Percentiles rank a stretch among this genome's conserved stretches.
phyloP scores from a whole-genome alignment of 1,140 invertebrate species.

The Globodera ellingtonae region DNA sequence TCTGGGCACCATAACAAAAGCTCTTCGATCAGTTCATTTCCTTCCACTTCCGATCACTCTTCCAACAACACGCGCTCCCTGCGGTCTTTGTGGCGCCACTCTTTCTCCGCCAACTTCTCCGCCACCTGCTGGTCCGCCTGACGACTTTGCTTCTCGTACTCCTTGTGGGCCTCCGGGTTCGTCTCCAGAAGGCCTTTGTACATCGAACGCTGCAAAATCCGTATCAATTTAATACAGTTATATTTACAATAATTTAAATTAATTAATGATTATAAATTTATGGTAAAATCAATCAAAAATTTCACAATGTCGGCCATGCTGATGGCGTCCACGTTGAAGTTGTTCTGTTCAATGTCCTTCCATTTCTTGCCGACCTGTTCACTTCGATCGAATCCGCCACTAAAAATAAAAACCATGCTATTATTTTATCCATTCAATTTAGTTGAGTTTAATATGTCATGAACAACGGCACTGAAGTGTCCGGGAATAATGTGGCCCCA shows the following conservation, averaged over 20 bases:
- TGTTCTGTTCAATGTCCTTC: slow-evolving; percentile 27
- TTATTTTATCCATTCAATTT: not conserved
- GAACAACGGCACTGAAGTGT: too few species aligned
- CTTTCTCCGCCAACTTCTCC: slow-evolving; percentile 12
- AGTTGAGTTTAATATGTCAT: not conserved
- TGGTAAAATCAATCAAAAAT: not conserved
- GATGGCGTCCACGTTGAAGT: slow-evolving; percentile 38
- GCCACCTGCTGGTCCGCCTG: not conserved
- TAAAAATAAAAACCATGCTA: not conserved
- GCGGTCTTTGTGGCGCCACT: not conserved
- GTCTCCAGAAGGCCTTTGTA: not conserved
- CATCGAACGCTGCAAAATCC: not conserved
- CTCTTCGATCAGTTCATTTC: not conserved
- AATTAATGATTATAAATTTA: not conserved
- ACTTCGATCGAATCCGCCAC: not conserved
- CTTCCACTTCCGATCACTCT: not conserved
- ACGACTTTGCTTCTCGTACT: not conserved
- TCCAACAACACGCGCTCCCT: not conserved
- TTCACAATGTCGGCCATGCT: slow-evolving; percentile 36
- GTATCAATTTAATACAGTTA: not conserved
- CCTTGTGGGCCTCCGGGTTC: not conserved
- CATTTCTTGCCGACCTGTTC: slow-evolving; percentile 21
- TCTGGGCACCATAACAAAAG: not conserved
- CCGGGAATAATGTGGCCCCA: not conserved
- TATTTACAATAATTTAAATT: too few species aligned